Evolutionary conservation across 2,888 invertebrate genomes (phyloP), one percentile per base, ranked within the genome.

Genomic region (Papilio gigon): DNA sequence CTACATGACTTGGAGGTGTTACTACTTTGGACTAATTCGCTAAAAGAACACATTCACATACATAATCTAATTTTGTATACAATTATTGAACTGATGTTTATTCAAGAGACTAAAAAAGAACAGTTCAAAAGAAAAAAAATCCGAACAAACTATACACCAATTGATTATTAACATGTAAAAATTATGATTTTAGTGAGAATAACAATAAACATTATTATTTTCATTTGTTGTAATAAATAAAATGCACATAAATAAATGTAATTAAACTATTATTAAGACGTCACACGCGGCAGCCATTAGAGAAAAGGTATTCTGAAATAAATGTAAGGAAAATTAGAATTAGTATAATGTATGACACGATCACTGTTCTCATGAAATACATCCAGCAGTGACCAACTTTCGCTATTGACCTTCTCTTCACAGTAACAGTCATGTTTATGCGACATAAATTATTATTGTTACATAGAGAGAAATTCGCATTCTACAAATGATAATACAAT

Each of bases 191-290:
- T 30, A 22, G 8, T 53, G 53, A 53, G 8, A 53, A 30, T n/a
- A 17, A 27, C 56, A 20, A 17, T 20, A 11, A 25, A 50, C 6
- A 35, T 40, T 30, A 22, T n/a, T n/a, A 40, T 67, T 12, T 61
- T 37, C 1, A 3, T 4, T 47, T 6, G 63, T 63, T 25, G 12
- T 37, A 78, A 77, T 76, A 81, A 80, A 82, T 82, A 86, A 87
- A 88, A 87, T 87, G 87, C 88, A 84, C 77, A 80, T 75, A 80
- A 83, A 82, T 80, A 82, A 84, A 84, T 67, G 78, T 76, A 77
- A 74, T 74, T 79, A 80, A 79, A 79, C 75, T 74, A 76, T 76
- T 71, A 78, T 76, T 71, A 56, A 56, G 76, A 77, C 79, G 79
- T 75, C 74, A 76, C 76, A 74, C 77, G 75, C 77, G 80, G 75